Base-by-base conservation (phyloP, 2,888 invertebrate species). In the Acanthacorydalis orientalis region DNA sequence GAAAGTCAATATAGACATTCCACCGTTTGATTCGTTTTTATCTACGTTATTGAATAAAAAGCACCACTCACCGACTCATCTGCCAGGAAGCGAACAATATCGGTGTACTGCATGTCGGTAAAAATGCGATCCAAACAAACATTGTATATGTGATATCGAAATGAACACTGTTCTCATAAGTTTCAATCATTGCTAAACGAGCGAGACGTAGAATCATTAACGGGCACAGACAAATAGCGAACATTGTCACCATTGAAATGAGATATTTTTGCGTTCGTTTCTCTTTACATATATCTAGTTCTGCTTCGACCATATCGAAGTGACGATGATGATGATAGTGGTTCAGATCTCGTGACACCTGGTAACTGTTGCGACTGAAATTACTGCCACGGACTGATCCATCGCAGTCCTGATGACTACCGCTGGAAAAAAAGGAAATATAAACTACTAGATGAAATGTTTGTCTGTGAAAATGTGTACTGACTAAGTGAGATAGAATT, bases 81-180 rank as follows among this genome's bases (percentile, higher is more conserved):
- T 75, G 71, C 75, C 80, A 81, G 1, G 72, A 69, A 8, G 73
- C 73, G 56, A 77, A 82, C 44, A 81, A 63, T 33, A 74, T 64
- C 0, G 83, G 83, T 16, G 78, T 81, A 16, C 74, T 71, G 49
- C 79, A 74, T 0, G 77, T 77, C 7, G 82, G 80, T 49, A 80
- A 57, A 55, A 80, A 83, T 1, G 77, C 81, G 47, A 82, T 64
- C 80, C 80, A 82, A 7, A 80, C 77, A 55, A 82, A 77, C 58
- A 77, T 70, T 43, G 77, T 69, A 59, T 75, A 83, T 2, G 76
- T 77, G 45, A 82, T 72, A 57, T 83, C 82, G 52, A 80, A 77
- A 56, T 78, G 75, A 35, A 70, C 73, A 43, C 70, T 71, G 59
- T 81, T 82, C 51, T 78, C 77, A 56, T 81, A 78, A 1, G 79